Conservation (phyloP, 2,113 vertebrate genomes). For the Ondatra zibethicus region DNA sequence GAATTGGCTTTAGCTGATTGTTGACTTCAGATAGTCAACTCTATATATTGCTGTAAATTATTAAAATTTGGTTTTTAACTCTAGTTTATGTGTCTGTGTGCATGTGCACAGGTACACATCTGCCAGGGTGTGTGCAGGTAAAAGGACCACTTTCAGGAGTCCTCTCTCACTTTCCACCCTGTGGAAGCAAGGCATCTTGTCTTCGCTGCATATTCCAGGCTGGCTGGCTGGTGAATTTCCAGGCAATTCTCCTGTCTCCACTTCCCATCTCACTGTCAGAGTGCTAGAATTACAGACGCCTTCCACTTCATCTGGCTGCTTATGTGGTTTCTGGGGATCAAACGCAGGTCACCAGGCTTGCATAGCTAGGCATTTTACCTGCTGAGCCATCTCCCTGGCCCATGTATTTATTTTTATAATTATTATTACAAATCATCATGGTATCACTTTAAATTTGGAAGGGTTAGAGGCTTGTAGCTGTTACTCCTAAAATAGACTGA, state of each 20-base stretch:
- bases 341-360: not conserved
- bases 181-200: not conserved
- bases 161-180: not conserved
- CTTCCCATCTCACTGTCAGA: not conserved
- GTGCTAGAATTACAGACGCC: not conserved
- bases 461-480: not conserved
- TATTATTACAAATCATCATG: slow-evolving; percentile 21
- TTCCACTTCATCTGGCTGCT: not conserved
- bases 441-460: slow-evolving; percentile 42
- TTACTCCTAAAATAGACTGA: slow-evolving; percentile 43
- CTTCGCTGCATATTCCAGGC: not conserved
- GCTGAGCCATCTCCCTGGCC: not conserved
- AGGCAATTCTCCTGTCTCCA: not conserved
- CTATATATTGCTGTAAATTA: not conserved
- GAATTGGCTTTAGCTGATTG: not conserved
- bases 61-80: not conserved
- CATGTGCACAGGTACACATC: no score
- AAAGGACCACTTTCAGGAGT: not conserved
- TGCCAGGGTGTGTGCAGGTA: not conserved
- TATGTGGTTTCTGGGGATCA: not conserved
- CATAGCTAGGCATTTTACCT: not conserved
- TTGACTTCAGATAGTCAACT: not conserved
- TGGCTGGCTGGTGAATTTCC: not conserved
- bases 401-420: not conserved
- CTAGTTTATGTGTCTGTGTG: not conserved